These are phyloP conservation scores for Phaethon lepturus DNA, from an alignment of 2,113 vertebrate genomes.

Conservation along the genomic window DNA sequence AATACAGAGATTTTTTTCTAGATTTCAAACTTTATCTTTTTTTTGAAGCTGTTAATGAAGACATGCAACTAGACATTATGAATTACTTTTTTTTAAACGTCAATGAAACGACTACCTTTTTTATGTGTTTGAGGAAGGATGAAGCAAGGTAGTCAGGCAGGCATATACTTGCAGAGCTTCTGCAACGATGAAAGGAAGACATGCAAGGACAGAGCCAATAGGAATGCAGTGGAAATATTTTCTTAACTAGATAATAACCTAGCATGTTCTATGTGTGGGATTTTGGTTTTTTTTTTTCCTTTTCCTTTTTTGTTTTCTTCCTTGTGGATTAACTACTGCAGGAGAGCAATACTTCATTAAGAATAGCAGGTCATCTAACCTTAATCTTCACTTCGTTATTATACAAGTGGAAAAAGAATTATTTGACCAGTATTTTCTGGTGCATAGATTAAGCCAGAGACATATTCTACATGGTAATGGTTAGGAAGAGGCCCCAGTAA, in stretches of 20 bases:
- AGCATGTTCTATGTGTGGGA: background rate
- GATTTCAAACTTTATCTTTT: background rate
- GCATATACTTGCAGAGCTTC: background rate
- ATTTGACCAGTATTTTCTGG: background rate
- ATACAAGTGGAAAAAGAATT: background rate
- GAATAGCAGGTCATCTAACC: background rate
- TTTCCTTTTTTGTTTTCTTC: background rate
- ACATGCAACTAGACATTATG: background rate
- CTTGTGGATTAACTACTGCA: background rate
- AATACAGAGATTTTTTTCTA: background rate
- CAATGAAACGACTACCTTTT: background rate
- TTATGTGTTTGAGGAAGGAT: background rate
- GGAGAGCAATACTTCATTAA: background rate
- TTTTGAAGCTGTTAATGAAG: background rate
- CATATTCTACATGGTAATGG: background rate
- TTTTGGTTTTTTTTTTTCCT: fast-evolving
- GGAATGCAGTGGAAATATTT: background rate
- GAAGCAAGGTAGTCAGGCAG: background rate
- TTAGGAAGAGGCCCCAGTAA: background rate
- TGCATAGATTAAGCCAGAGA: background rate
- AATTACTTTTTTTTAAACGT: background rate
- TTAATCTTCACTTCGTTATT: background rate
- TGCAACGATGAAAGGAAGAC: background rate
- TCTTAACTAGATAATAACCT: background rate
- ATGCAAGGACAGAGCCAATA: background rate